Conservation (phyloP, 2,888 invertebrate species). For the Vannuccia rotundouncinata region DNA sequence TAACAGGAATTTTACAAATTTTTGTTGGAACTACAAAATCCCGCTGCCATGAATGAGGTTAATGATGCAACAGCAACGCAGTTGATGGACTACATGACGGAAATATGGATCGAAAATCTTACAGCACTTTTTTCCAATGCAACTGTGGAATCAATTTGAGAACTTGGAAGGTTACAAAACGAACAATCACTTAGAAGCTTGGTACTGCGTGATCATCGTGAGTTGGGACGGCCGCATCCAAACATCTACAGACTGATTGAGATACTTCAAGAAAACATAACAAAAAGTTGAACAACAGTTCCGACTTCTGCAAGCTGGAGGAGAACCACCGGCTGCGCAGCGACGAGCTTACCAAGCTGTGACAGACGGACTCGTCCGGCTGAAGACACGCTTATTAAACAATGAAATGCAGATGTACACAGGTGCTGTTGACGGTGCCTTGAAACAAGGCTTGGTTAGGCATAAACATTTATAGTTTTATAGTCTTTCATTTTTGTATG, state of each 20-base stretch:
- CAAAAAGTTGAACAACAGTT: background rate
- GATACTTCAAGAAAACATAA: background rate
- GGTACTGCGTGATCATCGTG: slow-evolving; percentile 18
- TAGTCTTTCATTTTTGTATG: too few relatives aligned
- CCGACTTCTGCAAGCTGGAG: slow-evolving; percentile 6
- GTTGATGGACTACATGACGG: slow-evolving; percentile 29
- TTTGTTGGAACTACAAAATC: too few relatives aligned
- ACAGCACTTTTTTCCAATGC: background rate
- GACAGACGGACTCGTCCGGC: background rate
- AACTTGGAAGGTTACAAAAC: slow-evolving; percentile 35
- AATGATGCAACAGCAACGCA: slow-evolving; percentile 4
- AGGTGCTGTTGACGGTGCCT: slow-evolving; percentile 29
- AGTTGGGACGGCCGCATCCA: slow-evolving; percentile 28
- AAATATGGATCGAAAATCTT: slow-evolving; percentile 28
- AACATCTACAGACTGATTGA: slow-evolving; percentile 25
- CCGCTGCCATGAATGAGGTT: slow-evolving; percentile 29
- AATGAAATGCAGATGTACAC: slow-evolving; percentile 4
- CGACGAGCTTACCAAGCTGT: slow-evolving; percentile 12
- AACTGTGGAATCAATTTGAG: slow-evolving; percentile 32
- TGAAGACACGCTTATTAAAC: background rate
- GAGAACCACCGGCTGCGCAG: background rate
- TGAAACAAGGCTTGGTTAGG: slow-evolving; percentile 18
- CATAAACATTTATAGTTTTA: background rate
- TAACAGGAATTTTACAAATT: too few relatives aligned
- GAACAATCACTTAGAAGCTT: slow-evolving; percentile 31